Evolutionary conservation across 2,113 vertebrate species (phyloP), one percentile per base, ranked within the genome.

Genomic region (Ariopsis seemanni): DNA sequence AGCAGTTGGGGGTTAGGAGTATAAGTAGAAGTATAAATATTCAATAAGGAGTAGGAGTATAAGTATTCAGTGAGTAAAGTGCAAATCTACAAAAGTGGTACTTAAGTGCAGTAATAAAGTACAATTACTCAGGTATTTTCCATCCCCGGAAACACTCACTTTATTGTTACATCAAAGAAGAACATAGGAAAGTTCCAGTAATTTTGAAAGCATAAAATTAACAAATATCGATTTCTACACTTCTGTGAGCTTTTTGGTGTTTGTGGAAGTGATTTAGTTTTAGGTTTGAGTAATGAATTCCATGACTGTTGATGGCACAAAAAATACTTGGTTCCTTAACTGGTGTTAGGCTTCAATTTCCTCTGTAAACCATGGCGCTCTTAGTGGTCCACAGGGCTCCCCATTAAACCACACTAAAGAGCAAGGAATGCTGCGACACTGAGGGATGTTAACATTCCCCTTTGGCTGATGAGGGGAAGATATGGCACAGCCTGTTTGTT

Each of bases 361-460:
- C 88, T 69, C 77, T 58, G n/a, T 90, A 88, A 89, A 88, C 77
- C 69, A 34, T 81, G 34, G 87, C 53, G 42, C 69, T 75, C 60
- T 17, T 48, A 90, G 87, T 30, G 53, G 85, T 83, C 57, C 88
- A 22, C 53, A 57, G 84, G 83, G 81, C 87, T 82, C 77, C 55
- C 87, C 75, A 86, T 84, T 90, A 91, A 90, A 90, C 84, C 82
- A 87, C 85, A 88, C 74, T 57, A 81, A 90, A 63, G 9, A 52
- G 71, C 9, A 10, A 84, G 87, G 84, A 91, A 89, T 89, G 85
- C 83, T 84, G 48, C 10, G 57, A 86, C 80, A 80, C 34, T 57
- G 60, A 87, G 77, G 25, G 62, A 88, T 75, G 84, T 87, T 81
- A 89, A 87, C 86, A 86, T 86, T 87, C 81, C 83, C 74, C 34